Conservation (phyloP, 1,140 invertebrate species). For the Pissodes strobi region DNA sequence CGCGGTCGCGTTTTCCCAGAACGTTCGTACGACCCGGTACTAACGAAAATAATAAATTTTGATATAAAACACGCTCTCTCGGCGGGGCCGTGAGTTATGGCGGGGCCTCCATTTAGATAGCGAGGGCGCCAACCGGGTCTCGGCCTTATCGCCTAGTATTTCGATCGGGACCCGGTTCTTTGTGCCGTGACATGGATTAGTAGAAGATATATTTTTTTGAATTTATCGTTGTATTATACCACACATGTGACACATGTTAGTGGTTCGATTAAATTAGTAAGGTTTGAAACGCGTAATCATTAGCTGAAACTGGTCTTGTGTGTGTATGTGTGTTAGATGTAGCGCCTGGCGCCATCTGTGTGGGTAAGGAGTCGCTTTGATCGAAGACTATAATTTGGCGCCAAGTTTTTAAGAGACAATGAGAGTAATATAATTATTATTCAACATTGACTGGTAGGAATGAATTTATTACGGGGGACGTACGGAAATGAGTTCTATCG, state of each 20-base stretch:
- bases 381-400: too few relatives aligned
- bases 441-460: too few relatives aligned
- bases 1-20: conserved; percentile 20
- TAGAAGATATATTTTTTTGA: not conserved
- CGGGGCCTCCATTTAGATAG: conserved; percentile 50
- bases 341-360: too few relatives aligned
- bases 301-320: too few relatives aligned
- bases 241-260: too few relatives aligned
- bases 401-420: too few relatives aligned
- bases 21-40: not conserved
- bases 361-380: too few relatives aligned
- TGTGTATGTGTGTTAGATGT: too few relatives aligned
- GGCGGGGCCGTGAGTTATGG: conserved; percentile 26
- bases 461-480: not conserved
- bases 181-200: conserved; percentile 9
- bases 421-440: too few relatives aligned
- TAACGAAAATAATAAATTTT: conserved; percentile 27
- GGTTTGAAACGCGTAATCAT: too few relatives aligned
- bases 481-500: not conserved
- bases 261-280: too few relatives aligned
- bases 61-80: conserved; percentile 29
- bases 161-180: conserved; percentile 1
- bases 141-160: conserved; percentile 16
- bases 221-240: not conserved
- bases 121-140: conserved; percentile 45